Evolutionary conservation across 2,888 invertebrate species (phyloP), one percentile per base, ranked within the genome.

Genomic region (Hirudinaria manillensis): DNA sequence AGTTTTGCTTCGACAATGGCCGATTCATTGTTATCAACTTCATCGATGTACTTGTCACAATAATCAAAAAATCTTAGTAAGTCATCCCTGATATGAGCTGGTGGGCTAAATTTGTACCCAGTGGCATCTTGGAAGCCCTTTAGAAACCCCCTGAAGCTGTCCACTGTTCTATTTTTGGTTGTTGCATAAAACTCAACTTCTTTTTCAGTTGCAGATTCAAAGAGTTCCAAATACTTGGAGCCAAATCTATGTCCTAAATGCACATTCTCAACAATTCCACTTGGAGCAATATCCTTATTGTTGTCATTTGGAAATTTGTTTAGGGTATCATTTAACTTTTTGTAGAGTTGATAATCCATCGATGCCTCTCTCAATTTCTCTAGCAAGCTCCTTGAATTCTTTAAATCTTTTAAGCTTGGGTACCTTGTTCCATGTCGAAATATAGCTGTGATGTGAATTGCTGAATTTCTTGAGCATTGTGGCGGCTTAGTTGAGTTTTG

Each of bases 361-460:
- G 68, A 36, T 34, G 68, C 34, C 4, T 4, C 3, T 10, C 16
- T 68, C 7, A 68, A 32, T 68, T 68, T 68, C 32, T 29, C 29
- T 34, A 68, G 34, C 10, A 68, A 29, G 13, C 36, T 68, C 36
- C n/a, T 34, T 34, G 68, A 29, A 32, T 68, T n/a, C 19, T 34
- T 34, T n/a, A 68, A 7, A 68, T 68, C 68, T 36, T 68, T 68
- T 32, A n/a, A n/a, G 34, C 68, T 34, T 68, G 68, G 68, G 16
- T 34, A 68, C 34, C 68, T 68, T 34, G 68, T 68, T 24, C 68
- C 68, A 68, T 68, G 68, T 68, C 68, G 32, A 36, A 68, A 68
- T 4, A 34, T n/a, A n/a, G 16, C 68, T 7, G 36, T 32, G 32
- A 68, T 32, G 13, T 68, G 68, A 10, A 34, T 34, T 4, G 16